Base-by-base conservation (phyloP, 2,113 vertebrate species). In the Cephalopholis sonnerati region DNA sequence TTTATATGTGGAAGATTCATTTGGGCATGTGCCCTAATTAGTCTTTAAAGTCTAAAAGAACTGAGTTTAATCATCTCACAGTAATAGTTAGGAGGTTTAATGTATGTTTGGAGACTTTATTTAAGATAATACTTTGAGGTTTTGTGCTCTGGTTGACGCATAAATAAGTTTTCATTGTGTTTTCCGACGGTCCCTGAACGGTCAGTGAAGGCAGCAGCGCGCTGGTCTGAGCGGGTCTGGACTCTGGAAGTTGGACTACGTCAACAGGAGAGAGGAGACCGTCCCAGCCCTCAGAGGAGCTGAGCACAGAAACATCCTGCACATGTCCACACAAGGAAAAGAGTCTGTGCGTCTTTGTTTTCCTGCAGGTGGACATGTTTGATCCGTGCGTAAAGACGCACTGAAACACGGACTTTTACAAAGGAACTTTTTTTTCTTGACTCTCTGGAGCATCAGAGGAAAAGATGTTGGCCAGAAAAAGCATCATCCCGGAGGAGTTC, bases 401-500 rank as follows among this genome's bases (percentile, higher is more conserved):
- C 84, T 27, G 74, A 84, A 7, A n/a, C 5, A n/a, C 17, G 6
- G 20, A 18, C 15, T n/a, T 2, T 22, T 16, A 0, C 1, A 25
- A 4, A 18, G 1, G 29, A 65, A 16, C 50, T 1, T 61, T 63
- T 74, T 64, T 3, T 5, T 2, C 0, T 51, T 53, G 18, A 29
- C 13, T 1, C 3, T 4, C 10, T 22, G 5, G 8, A 24, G 8
- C 39, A 17, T 0, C 22, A n/a, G 20, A 5, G 29, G 20, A 1
- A 3, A 94, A 70, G 83, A 99, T 99, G 98, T 36, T 99, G 96
- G 96, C 98, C 59, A 94, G 98, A 3, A 99, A 99, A 86, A 99
- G 98, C 94, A 99, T 99, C 77, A 99, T 99, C 86, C 98, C 98
- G 0, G 98, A 99, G 94, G 98, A 99, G 91, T 99, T 98, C 54